Evolutionary conservation across 2,888 invertebrate species (phyloP), one percentile per base, ranked within the genome.

Genomic region (Trissoscelio sp.): DNA sequence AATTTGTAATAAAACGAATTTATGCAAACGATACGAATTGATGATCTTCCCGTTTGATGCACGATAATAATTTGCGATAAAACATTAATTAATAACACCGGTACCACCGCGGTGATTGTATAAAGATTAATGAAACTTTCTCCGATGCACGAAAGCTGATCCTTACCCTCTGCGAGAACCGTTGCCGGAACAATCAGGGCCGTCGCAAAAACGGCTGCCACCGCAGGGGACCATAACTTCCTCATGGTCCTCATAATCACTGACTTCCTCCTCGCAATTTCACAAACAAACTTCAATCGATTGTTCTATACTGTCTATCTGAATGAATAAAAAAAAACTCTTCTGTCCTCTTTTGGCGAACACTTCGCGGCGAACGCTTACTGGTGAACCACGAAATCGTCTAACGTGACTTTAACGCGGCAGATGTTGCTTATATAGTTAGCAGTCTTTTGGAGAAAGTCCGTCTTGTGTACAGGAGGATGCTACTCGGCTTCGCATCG

Each of bases 361-460:
- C 77, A 78, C 83, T 73, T 79, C 64, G 72, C 77, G 84, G 79
- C 82, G 82, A 58, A 69, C 67, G 83, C 77, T 84, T 81, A 77
- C 86, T 86, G 87, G 85, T 86, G 83, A 81, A 86, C 86, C 86
- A 85, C 88, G 88, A 89, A 89, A 89, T 88, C 87, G 89, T 90
- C 91, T 90, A 90, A 91, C 91, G 87, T 90, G 89, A 87, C 89
- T 89, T 88, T 88, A 90, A 90, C 87, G 87, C 85, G 85, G 87
- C 82, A 87, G 87, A 89, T 89, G 88, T 88, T 86, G 88, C 89
- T 91, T 91, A 89, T 91, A 91, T 91, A 91, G 91, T 88, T 88
- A 87, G 82, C 87, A 83, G 88, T 90, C 91, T 91, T 91, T 91
- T 85, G 90, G 91, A 91, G 91, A 91, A 91, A 91, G 91, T 91